Conservation (phyloP, 1,140 invertebrate genomes). For the Holotrichia oblita region DNA sequence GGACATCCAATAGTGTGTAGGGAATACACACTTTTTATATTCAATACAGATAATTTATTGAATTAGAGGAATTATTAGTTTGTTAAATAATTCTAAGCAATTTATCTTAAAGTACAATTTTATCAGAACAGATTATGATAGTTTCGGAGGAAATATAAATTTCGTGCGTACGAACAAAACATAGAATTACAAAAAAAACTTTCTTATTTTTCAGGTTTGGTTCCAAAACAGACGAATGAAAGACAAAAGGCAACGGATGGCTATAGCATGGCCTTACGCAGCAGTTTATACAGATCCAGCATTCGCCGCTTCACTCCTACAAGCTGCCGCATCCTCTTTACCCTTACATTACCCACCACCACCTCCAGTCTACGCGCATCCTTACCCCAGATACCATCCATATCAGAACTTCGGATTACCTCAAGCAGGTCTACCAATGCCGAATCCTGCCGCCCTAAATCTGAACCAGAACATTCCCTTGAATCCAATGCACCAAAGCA, state of each 20-base stretch:
- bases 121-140: no score
- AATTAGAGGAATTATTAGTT: no score
- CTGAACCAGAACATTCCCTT: slow-evolving; percentile 47
- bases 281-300: slow-evolving; percentile 92
- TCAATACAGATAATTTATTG: no score
- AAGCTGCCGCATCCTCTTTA: slow-evolving; percentile 77
- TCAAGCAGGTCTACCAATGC: slow-evolving; percentile 49
- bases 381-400: slow-evolving; percentile 60
- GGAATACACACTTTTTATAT: no score
- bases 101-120: no score
- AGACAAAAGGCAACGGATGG: slow-evolving; percentile 93
- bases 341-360: slow-evolving; percentile 63
- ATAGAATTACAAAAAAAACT: no score
- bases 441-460: slow-evolving; percentile 47
- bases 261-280: slow-evolving; percentile 93
- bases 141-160: no score
- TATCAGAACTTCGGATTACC: slow-evolving; percentile 60
- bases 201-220: slow-evolving; percentile 86
- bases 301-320: slow-evolving; percentile 89
- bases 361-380: slow-evolving; percentile 62
- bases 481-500: slow-evolving; percentile 43
- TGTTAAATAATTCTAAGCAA: no score
- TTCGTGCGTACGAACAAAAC: no score
- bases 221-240: slow-evolving; percentile 99
- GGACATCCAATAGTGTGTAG: no score